phyloP scores from a whole-genome alignment of 2,888 invertebrate species.

The Ichneumoninae sp. region DNA sequence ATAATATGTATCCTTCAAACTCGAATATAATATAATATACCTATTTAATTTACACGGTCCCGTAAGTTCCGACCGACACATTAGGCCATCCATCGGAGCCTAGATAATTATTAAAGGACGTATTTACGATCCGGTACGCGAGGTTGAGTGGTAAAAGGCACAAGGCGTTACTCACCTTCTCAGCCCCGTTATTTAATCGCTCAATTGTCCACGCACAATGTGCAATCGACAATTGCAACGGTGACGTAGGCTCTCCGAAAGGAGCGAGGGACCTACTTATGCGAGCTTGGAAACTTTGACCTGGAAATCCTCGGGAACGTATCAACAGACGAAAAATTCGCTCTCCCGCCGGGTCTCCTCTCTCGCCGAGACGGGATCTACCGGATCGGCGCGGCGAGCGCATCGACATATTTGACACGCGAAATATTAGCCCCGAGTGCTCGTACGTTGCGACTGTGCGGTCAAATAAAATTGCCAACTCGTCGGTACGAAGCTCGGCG shows the following conservation, averaged over 20 bases:
- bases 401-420: neutral
- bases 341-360: neutral
- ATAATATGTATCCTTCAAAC: neutral
- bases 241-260: constrained; percentile 40
- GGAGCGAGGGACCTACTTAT: constrained; percentile 64
- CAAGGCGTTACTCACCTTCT: constrained; percentile 26
- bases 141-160: neutral
- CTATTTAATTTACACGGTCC: constrained; percentile 2
- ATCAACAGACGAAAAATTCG: constrained; percentile 38
- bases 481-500: neutral
- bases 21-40: neutral
- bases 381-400: neutral
- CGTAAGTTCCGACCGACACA: neutral
- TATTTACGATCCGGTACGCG: constrained; percentile 5
- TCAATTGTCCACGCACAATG: constrained; percentile 46
- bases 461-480: constrained; percentile 5
- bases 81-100: neutral
- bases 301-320: constrained; percentile 67
- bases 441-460: neutral
- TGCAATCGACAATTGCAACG: constrained; percentile 51
- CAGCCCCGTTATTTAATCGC: constrained; percentile 60
- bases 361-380: neutral
- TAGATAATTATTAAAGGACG: neutral
- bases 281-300: constrained; percentile 68
- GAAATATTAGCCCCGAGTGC: neutral